Evolutionary conservation across 1,140 invertebrate species (phyloP).

Genomic region (Lucilia cuprina): DNA sequence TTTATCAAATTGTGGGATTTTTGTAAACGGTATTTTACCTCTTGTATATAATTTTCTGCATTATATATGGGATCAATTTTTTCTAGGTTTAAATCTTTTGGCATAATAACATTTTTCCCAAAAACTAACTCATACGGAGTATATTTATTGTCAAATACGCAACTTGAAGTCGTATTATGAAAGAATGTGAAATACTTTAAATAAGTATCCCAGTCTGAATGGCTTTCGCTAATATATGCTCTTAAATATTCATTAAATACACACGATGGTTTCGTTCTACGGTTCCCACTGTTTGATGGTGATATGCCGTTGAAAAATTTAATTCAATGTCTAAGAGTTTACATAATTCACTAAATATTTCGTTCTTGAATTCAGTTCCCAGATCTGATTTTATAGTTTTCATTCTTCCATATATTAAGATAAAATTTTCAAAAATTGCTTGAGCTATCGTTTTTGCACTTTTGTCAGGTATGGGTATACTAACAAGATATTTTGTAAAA

Average conservation of each 20-base stretch:
- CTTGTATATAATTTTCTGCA: background rate
- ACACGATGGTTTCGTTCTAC: conserved; percentile 35
- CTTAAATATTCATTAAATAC: conserved; percentile 39
- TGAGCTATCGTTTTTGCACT: background rate
- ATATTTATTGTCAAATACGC: background rate
- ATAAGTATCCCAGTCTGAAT: background rate
- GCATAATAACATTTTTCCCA: background rate
- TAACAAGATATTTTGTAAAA: too few species aligned
- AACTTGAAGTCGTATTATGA: conserved; percentile 3
- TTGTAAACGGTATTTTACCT: background rate
- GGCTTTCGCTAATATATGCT: background rate
- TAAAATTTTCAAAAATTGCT: background rate
- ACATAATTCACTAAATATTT: background rate
- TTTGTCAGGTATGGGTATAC: too few species aligned
- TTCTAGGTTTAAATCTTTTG: background rate
- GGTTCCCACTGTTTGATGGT: conserved; percentile 25
- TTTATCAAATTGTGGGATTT: background rate
- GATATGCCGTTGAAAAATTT: conserved; percentile 36
- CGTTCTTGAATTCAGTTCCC: background rate
- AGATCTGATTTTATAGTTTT: background rate
- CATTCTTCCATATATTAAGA: background rate
- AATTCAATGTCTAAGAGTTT: conserved; percentile 26
- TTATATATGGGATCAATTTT: background rate
- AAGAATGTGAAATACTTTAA: conserved; percentile 4
- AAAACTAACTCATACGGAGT: conserved; percentile 5